Evolutionary conservation across 2,797 vertebrate species (phyloP).

Genomic region (Sebastes minor): DNA sequence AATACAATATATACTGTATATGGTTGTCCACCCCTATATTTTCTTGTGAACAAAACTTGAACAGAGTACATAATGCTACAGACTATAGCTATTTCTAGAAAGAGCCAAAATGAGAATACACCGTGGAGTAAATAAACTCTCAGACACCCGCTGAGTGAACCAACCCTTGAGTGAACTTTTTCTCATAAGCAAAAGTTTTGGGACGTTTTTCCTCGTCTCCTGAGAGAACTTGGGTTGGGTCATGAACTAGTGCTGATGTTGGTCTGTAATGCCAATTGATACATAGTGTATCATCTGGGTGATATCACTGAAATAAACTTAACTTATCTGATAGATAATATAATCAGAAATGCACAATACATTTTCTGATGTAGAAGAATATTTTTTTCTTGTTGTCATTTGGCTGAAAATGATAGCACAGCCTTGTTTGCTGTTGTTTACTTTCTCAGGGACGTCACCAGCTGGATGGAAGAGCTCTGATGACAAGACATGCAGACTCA

Average conservation of each 20-base stretch:
- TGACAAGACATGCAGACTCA: constrained; percentile 9
- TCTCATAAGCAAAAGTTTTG: neutral
- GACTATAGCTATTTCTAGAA: neutral
- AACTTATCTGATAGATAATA: neutral
- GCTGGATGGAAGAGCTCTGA: constrained; percentile 5
- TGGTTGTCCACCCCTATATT: neutral
- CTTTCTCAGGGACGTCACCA: constrained; percentile 17
- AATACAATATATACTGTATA: neutral
- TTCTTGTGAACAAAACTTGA: neutral
- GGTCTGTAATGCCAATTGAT: neutral
- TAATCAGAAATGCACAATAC: neutral
- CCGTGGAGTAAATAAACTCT: neutral
- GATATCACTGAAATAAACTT: neutral
- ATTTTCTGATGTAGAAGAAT: neutral
- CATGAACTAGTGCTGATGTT: neutral
- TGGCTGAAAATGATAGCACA: constrained; percentile 25
- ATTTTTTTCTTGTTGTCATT: constrained; percentile 1
- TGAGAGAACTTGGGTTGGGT: neutral
- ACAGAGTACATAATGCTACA: neutral
- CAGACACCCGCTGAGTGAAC: no score
- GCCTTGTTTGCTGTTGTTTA: constrained; percentile 32
- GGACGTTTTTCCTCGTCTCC: neutral
- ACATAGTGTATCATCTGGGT: neutral
- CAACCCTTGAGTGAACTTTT: neutral
- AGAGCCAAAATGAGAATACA: neutral